Base-by-base conservation (phyloP, 2,888 invertebrate genomes). In the Patella ulyssiponensis region DNA sequence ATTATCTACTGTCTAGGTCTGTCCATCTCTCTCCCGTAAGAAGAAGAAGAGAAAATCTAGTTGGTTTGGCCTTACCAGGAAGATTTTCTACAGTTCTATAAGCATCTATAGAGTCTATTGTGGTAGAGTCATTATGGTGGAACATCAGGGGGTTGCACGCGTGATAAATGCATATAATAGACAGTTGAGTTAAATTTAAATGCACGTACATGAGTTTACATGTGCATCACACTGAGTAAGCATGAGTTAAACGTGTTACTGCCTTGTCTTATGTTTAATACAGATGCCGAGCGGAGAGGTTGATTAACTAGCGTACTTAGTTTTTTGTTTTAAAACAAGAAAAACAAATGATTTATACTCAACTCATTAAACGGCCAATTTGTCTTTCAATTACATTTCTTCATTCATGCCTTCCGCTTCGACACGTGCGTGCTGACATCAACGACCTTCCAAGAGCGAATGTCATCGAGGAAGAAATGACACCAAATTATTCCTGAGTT, bases 111-210 rank as follows among this genome's bases (percentile, higher is more conserved):
- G 12, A 23, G 23, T 23, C 23, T 64, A 64, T 64, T 64, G 64
- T 64, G 64, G 20, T 64, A 23, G 12, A 64, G 23, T 23, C 23
- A 64, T 64, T 64, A 64, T 64, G 64, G 3, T 23, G 20, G 20
- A 14, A 20, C 64, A 44, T 44, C 14, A 64, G 20, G 64, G 64
- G 64, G 20, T 64, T 23, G 20, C 23, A 64, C 20, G 64, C 64
- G 64, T 64, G 64, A 64, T 64, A 64, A 64, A 64, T 64, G 23
- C 23, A 64, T 64, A 64, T 64, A 23, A 64, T 64, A 64, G 64
- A 64, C n/a, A 23, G 20, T 23, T 64, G 64, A 64, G 64, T 64
- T 23, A 23, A 64, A 23, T 64, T 64, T 64, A 64, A 64, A 64
- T 12, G 64, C 64, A 23, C 64, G 64, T 64, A 64, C 64, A 64